phyloP scores from a whole-genome alignment of 2,888 invertebrate genomes.

The Sabellastarte sp. region DNA sequence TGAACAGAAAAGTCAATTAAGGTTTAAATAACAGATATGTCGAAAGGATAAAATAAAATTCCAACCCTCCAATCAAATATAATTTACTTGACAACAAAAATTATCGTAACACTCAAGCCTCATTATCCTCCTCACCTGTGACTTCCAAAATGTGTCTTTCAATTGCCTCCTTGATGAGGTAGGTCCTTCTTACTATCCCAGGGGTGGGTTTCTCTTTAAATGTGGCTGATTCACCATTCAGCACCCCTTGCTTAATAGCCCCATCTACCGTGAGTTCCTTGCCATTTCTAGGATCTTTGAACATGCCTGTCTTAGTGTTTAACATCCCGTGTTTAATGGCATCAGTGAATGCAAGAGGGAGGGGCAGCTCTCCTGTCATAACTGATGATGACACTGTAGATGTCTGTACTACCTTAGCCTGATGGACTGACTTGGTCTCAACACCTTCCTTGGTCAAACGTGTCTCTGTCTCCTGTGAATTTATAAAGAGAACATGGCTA shows the following conservation, averaged over 20 bases:
- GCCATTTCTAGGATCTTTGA: constrained; percentile 80
- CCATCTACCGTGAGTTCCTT: constrained; percentile 78
- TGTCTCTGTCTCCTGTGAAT: constrained; percentile 26
- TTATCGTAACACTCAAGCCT: no score
- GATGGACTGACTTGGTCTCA: constrained; percentile 25
- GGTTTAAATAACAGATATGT: no score
- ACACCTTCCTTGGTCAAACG: constrained; percentile 23
- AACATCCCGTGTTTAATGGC: constrained; percentile 76
- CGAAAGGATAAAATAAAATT: no score
- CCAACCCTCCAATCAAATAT: no score
- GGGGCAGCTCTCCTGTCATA: constrained; percentile 23
- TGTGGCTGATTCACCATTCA: constrained; percentile 29
- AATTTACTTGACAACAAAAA: no score
- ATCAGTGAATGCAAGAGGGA: constrained; percentile 70
- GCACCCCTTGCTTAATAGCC: constrained; percentile 67
- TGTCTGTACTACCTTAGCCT: constrained; percentile 24
- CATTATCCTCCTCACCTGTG: no score
- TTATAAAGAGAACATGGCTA: no score
- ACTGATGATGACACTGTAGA: constrained; percentile 12
- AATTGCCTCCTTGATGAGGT: constrained; percentile 21
- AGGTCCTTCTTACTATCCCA: no score
- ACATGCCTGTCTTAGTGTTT: constrained; percentile 62
- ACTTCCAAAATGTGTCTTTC: constrained; percentile 21
- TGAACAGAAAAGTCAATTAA: no score
- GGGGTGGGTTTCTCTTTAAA: constrained; percentile 23